Base-by-base conservation (phyloP, 1,140 invertebrate species). In the Scaptomyza graminum region DNA sequence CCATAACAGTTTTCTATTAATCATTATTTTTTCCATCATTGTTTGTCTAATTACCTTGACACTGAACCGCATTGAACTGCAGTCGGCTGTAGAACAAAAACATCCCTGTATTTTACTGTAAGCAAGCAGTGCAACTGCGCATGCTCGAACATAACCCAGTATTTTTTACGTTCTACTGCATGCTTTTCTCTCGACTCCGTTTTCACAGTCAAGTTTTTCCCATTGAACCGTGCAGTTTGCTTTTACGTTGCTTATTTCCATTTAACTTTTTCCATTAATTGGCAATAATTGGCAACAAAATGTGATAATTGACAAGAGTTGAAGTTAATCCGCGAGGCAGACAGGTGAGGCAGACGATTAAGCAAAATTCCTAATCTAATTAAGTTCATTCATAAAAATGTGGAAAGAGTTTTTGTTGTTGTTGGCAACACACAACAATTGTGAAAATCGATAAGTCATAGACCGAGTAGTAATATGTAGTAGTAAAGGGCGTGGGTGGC, bases 31-130 rank as follows among this genome's bases (percentile, higher is more conserved):
- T 22, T 2, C 4, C 1, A 3, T 37, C 5, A 34, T 9, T 34
- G 1, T 9, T 34, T 34, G 11, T 3, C n/a, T n/a, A 62, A 62
- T 80, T 87, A 74, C 77, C 81, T 87, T 87, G 81, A 81, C 74
- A 87, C 65, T 87, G 76, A 85, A 81, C 59, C 37, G 68, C 56
- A 44, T 46, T 63, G 71, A 67, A 74, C 43, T 43, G 60, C 70
- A 73, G 13, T 52, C 12, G n/a, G 1, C 11, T 0, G n/a, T n/a
- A 55, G 18, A 22, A 22, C n/a, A 63, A 5, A 55, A 63, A 68
- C 12, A 13, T 44, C 59, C 60, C 74, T 7, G 37, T 66, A 66
- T 81, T 62, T 15, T 7, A 7, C 12, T n/a, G 11, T 9, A 1
- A 6, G 7, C 18, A 11, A 5, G 1, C 16, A 57, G 7, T 43